Evolutionary conservation across 2,797 vertebrate species (phyloP).

Genomic region (Gambelia wislizenii): DNA sequence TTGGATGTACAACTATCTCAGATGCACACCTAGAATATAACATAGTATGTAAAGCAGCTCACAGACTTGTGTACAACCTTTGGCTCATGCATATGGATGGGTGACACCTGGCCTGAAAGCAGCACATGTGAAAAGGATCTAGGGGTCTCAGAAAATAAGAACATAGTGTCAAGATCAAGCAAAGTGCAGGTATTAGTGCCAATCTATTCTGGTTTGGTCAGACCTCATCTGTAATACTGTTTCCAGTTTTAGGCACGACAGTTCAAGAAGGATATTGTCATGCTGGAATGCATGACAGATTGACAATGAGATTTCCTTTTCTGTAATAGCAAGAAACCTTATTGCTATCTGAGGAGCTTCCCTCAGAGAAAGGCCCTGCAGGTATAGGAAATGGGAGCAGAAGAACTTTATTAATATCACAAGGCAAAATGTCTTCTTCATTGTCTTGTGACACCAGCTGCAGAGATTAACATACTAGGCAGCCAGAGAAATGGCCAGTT

Average conservation of each 20-base stretch:
- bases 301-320: neutral
- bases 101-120: too few species aligned
- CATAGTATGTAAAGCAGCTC: neutral
- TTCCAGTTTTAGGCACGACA: too few species aligned
- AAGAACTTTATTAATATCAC: neutral
- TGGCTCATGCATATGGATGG: neutral
- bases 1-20: neutral
- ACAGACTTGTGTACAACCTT: neutral
- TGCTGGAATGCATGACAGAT: too few species aligned
- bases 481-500: constrained; percentile 51
- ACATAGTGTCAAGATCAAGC: too few species aligned
- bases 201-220: too few species aligned
- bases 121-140: too few species aligned
- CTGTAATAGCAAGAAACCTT: neutral
- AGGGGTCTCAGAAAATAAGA: too few species aligned
- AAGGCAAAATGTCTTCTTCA: constrained; percentile 38
- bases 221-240: too few species aligned
- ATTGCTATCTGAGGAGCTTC: neutral
- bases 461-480: constrained; percentile 57
- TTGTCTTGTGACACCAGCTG: constrained; percentile 60
- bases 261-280: too few species aligned
- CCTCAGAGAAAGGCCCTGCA: too few species aligned
- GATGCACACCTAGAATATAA: neutral
- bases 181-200: too few species aligned
- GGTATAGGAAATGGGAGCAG: neutral